These are phyloP conservation scores for Drosophila melanica DNA, from an alignment of 1,140 invertebrate genomes.

Conservation along the genomic window DNA sequence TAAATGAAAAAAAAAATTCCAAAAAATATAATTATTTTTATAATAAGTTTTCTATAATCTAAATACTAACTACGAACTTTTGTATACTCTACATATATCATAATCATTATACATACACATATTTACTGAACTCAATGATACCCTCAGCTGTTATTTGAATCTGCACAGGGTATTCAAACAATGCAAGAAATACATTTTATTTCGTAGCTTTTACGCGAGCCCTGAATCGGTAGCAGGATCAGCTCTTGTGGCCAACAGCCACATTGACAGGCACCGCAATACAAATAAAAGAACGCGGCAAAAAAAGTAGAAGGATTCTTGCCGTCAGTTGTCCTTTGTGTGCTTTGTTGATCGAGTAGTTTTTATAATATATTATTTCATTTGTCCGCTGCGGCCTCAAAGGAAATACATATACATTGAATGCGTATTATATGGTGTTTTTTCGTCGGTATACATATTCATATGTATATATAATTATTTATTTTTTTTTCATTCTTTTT, in stretches of 20 bases:
- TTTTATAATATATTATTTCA: constrained; percentile 37
- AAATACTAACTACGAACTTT: too few species aligned
- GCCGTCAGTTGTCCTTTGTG: constrained; percentile 62
- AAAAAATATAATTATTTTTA: too few species aligned
- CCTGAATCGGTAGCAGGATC: constrained; percentile 34
- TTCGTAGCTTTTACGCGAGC: constrained; percentile 55
- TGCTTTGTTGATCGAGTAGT: constrained; percentile 77
- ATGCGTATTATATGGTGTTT: constrained; percentile 14
- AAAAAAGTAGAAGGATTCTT: constrained; percentile 56
- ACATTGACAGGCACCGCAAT: constrained; percentile 56
- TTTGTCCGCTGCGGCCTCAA: constrained; percentile 49
- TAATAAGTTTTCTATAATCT: too few species aligned
- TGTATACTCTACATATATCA: too few species aligned
- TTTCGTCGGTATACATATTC: constrained; percentile 10
- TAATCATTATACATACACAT: too few species aligned
- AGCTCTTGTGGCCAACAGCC: constrained; percentile 12
- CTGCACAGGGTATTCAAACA: constrained; percentile 17
- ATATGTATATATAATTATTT: constrained; percentile 5
- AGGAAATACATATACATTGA: constrained; percentile 62
- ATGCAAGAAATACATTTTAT: constrained; percentile 78
- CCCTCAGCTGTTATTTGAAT: neutral
- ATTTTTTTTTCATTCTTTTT: constrained; percentile 21
- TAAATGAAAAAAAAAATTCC: too few species aligned
- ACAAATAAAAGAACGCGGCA: constrained; percentile 25
- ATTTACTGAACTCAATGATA: neutral